Conservation (phyloP, 2,797 vertebrate genomes). For the Lepilemur ruficaudatus region DNA sequence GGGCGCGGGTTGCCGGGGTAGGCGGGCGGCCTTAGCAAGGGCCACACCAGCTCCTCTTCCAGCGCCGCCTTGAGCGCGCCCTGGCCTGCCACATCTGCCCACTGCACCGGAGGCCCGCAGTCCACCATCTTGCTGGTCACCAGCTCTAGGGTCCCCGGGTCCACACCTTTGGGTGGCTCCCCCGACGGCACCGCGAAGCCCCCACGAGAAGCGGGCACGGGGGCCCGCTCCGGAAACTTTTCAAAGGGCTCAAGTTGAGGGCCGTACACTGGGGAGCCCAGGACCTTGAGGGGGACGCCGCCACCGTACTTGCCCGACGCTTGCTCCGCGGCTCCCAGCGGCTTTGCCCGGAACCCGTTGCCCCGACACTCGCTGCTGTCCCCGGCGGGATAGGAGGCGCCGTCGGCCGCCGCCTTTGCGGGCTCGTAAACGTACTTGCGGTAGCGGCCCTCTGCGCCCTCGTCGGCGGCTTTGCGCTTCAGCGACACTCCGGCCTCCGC, state of each 20-base stretch:
- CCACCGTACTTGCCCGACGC: constrained; percentile 79
- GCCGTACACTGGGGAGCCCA: constrained; percentile 89
- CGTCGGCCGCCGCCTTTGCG: constrained; percentile 86
- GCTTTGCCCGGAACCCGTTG: constrained; percentile 88
- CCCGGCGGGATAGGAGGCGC: constrained; percentile 85
- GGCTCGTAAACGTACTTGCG: constrained; percentile 94
- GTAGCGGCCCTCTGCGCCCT: constrained; percentile 89
- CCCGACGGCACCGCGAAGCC: constrained; percentile 79
- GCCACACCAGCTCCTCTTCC: constrained; percentile 97
- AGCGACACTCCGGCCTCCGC: constrained; percentile 84
- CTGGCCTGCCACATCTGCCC: constrained; percentile 94
- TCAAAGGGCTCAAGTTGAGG: constrained; percentile 82
- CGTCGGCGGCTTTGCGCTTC: constrained; percentile 95
- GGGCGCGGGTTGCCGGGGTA: constrained; percentile 82
- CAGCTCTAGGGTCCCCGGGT: constrained; percentile 90
- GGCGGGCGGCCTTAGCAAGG: constrained; percentile 88
- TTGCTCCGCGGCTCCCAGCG: constrained; percentile 63
- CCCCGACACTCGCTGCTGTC: constrained; percentile 91
- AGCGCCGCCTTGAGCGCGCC: constrained; percentile 91
- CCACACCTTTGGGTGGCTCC: constrained; percentile 89
- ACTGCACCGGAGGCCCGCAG: constrained; percentile 91
- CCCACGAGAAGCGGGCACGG: constrained; percentile 59
- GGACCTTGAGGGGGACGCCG: constrained; percentile 84
- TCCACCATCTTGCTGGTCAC: constrained; percentile 93
- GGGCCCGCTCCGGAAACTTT: constrained; percentile 86